A percentile compares a stretch with the other conserved stretches of the same genome.
These are phyloP conservation scores for Diachasmimorpha longicaudata DNA, from an alignment of 1,140 invertebrate species.

Conservation along the genomic window DNA sequence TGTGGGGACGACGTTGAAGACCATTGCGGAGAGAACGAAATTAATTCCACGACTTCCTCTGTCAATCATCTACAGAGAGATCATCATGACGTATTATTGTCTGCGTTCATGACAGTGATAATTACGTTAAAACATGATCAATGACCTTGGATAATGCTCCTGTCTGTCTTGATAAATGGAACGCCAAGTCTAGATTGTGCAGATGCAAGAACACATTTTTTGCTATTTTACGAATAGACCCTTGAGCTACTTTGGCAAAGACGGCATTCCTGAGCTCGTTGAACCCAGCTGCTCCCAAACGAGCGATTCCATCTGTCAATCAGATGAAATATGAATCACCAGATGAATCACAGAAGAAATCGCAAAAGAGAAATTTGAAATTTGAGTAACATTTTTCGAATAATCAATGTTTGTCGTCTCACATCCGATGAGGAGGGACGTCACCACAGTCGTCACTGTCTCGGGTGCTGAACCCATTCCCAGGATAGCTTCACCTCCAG, in stretches of 20 bases:
- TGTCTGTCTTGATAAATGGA: slow-evolving; percentile 94
- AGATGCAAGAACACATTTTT: slow-evolving; percentile 97
- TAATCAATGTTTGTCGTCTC: slow-evolving; percentile 59
- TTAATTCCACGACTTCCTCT: slow-evolving; percentile 94
- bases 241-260: slow-evolving; percentile 97
- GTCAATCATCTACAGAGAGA: slow-evolving; percentile 76
- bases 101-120: no score
- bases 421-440: slow-evolving; percentile 90
- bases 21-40: slow-evolving; percentile 94
- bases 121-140: slow-evolving; percentile 15
- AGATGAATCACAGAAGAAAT: no score
- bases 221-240: slow-evolving; percentile 93
- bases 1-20: slow-evolving; percentile 97
- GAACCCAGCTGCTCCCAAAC: slow-evolving; percentile 87
- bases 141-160: slow-evolving; percentile 82
- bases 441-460: slow-evolving; percentile 74
- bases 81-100: no score
- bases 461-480: slow-evolving; percentile 75
- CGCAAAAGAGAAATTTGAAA: no score
- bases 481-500: slow-evolving; percentile 63
- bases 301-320: slow-evolving; percentile 86
- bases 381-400: neutral
- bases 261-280: slow-evolving; percentile 98
- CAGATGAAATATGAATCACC: slow-evolving; percentile 24
- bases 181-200: slow-evolving; percentile 92